A percentile compares a stretch with the other conserved stretches of the same genome.
Conservation (phyloP, 2,888 invertebrate genomes). For the Portevinia maculata region DNA sequence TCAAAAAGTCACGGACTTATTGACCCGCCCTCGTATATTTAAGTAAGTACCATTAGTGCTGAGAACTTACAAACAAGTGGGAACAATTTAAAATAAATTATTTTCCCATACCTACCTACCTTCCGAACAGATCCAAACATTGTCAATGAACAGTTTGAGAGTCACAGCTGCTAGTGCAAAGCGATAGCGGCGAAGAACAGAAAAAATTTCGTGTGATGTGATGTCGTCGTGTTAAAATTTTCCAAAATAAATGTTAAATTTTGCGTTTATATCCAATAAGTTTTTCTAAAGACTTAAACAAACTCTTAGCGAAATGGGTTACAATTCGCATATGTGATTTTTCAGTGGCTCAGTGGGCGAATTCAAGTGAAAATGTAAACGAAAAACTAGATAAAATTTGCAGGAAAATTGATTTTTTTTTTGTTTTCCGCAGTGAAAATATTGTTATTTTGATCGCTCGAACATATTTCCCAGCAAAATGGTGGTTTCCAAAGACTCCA, state of each 20-base stretch:
- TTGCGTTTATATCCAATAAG: conserved; percentile 53
- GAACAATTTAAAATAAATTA: no score
- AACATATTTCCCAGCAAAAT: conserved; percentile 77
- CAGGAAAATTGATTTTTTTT: conserved; percentile 57
- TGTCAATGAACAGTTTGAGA: conserved; percentile 68
- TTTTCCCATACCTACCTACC: no score
- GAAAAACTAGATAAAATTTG: conserved; percentile 76
- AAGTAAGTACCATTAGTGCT: no score
- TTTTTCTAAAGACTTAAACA: conserved; percentile 24
- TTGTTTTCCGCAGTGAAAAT: conserved; percentile 63
- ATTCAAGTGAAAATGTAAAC: conserved; percentile 78
- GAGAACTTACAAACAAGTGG: no score
- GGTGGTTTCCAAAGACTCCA: conserved; percentile 83
- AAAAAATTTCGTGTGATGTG: conserved; percentile 75
- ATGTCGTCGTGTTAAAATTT: conserved; percentile 74
- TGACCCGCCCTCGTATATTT: no score
- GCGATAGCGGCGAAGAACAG: conserved; percentile 75
- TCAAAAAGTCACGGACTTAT: no score
- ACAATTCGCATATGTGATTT: background rate
- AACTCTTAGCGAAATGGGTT: conserved; percentile 38
- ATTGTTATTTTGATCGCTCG: conserved; percentile 66
- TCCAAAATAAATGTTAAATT: conserved; percentile 67
- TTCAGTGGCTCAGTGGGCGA: conserved; percentile 14
- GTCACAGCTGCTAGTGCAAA: conserved; percentile 57
- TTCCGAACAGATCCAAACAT: conserved; percentile 52